Base-by-base conservation (phyloP, 2,888 invertebrate genomes). In the Hyalella azteca region DNA sequence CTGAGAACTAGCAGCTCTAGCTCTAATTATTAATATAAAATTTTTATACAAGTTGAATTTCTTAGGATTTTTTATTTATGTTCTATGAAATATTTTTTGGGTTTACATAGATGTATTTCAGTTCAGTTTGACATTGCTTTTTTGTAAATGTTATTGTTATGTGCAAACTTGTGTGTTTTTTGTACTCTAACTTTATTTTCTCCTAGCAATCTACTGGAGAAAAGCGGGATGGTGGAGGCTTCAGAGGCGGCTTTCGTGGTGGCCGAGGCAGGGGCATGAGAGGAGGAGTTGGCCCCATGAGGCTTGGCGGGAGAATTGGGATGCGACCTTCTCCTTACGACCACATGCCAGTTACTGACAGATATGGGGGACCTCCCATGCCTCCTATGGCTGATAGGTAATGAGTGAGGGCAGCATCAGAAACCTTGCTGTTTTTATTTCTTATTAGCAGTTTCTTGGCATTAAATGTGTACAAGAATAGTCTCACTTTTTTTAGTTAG, bases 231-330 rank as follows among this genome's bases (percentile, higher is more conserved):
- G 85, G 86, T 32, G 83, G 85, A 32, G 81, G 82, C 40, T 81
- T 84, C 77, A 83, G 85, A 78, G 82, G 84, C 45, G 78, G 78
- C 11, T 80, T 79, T 48, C 77, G 84, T 26, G 78, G 80, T 32
- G 82, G 83, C 19, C 73, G 82, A 80, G 80, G 82, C 29, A 75
- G 79, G 22, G 81, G 82, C 1, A 78, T 78, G 66, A 76, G 80
- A 50, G 79, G 81, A 7, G 80, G 82, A 40, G 80, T 79, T 54
- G 85, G 85, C 3, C 83, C 82, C 26, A 85, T 85, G 83, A 79
- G 85, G 40, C 79, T 84, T 73, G 90, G 90, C 32, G 89, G 90
- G 85, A 89, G 88, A 86, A 89, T 88, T 84, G 86, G 88, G 82
- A 88, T 88, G 84, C 88, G 89, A 86, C 45, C 75, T 9, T 78